A percentile compares a stretch with the other conserved stretches of the same genome.
Conservation (phyloP, 1,140 invertebrate genomes). For the Andricus grossulariae region DNA sequence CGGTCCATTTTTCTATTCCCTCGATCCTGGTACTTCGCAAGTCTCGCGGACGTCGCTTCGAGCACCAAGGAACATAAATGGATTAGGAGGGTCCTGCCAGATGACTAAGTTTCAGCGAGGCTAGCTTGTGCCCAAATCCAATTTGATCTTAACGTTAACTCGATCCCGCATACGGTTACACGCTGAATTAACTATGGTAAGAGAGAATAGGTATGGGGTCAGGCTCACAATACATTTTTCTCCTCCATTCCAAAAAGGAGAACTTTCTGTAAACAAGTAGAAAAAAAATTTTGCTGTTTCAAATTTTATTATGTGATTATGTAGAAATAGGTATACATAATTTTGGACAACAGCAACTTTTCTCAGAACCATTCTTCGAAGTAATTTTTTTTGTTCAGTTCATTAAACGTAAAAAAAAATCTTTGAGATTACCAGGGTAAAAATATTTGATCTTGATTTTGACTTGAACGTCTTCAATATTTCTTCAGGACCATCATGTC, state of each 20-base stretch:
- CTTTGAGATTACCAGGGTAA: no score
- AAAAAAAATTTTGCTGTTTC: no score
- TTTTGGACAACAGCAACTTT: no score
- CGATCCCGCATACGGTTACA: conserved; percentile 67
- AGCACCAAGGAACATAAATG: conserved; percentile 61
- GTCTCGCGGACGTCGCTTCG: conserved; percentile 47
- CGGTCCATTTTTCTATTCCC: not conserved
- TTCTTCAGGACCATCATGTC: no score
- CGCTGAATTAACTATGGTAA: conserved; percentile 63
- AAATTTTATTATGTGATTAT: no score
- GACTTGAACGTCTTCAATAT: no score
- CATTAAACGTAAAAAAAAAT: no score
- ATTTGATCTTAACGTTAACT: conserved; percentile 71
- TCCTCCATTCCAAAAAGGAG: not conserved
- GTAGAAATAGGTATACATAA: no score
- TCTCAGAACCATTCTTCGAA: no score
- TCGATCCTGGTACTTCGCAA: not conserved
- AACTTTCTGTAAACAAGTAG: no score
- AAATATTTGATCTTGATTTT: no score
- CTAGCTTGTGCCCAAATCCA: conserved; percentile 63
- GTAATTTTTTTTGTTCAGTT: no score
- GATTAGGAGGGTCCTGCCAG: conserved; percentile 68
- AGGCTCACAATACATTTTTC: not conserved
- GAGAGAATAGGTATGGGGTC: conserved; percentile 1
- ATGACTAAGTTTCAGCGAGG: conserved; percentile 67